Base-by-base conservation (phyloP, 2,888 invertebrate genomes). In the Patella ulyssiponensis region DNA sequence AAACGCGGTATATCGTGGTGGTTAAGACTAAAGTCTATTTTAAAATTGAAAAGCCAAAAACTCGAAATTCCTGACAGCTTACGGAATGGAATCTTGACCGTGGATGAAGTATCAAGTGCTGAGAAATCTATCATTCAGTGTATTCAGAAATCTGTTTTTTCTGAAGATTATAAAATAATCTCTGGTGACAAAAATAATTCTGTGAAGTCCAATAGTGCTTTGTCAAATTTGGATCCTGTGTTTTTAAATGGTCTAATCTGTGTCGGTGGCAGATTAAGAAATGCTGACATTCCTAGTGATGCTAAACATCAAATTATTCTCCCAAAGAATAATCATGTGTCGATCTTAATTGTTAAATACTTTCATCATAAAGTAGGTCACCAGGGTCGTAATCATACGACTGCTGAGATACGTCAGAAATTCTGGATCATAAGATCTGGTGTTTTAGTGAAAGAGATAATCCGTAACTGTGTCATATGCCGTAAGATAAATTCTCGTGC, bases 331-430 rank as follows among this genome's bases (percentile, higher is more conserved):
- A 20, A 20, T 23, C 9, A 64, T 64, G 64, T 64, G 23, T 64
- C 64, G 14, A 64, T 11, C 51, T 56, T 73, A 15, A 73, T 73
- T 20, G 54, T 73, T 2, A 51, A 52, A 17, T 9, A 73, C 20
- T 54, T 23, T 73, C 73, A 73, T 20, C 23, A 52, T 52, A 54
- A 53, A 33, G 73, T 73, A 17, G 73, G 54, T 54, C 73, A 73
- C 15, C 53, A 54, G 52, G 73, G 73, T n/a, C 53, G 56, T 15
- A 56, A 53, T 52, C 54, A 53, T 4, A 73, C 56, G n/a, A 44
- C 53, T 53, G 9, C 73, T 44, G 54, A 73, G 27, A 27, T 73
- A 27, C 73, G 73, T 54, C 73, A 73, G 53, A 73, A 14, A 12
- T 64, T 23, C 23, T 64, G 64, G 64, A 64, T 64, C 4, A 64